phyloP scores from a whole-genome alignment of 2,113 vertebrate species.

The Bambusicola thoracicus region DNA sequence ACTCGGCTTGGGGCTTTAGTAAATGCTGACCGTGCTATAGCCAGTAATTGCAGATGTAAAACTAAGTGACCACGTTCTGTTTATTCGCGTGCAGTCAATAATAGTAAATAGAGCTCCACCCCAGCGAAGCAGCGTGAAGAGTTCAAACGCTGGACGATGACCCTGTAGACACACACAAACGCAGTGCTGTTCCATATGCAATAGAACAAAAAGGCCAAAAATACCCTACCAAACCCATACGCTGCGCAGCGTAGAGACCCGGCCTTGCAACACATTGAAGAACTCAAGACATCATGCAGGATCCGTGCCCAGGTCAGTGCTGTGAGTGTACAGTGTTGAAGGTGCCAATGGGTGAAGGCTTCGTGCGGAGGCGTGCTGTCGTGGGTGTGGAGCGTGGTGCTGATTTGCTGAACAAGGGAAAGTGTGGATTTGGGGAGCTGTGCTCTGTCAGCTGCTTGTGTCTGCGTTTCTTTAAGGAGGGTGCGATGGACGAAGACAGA shows the following conservation, averaged over 20 bases:
- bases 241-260: background rate
- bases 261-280: background rate
- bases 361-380: background rate
- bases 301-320: background rate
- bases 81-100: conserved; percentile 60
- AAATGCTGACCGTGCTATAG: background rate
- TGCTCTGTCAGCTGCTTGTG: background rate
- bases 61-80: conserved; percentile 57
- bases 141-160: conserved; percentile 29
- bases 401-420: background rate
- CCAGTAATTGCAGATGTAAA: conserved; percentile 35
- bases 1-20: conserved; percentile 11
- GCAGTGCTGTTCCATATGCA: background rate
- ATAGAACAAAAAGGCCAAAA: conserved; percentile 6
- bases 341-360: background rate
- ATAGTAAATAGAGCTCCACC: conserved; percentile 37
- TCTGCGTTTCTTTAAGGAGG: background rate
- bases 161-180: conserved; percentile 6
- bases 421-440: background rate
- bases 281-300: background rate
- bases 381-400: background rate
- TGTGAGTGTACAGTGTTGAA: background rate
- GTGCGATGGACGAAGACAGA: background rate
- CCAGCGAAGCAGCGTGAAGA: conserved; percentile 8
- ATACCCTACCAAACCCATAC: background rate